Conservation (phyloP, 2,797 vertebrate species). For the Thripadectes ignobilis region DNA sequence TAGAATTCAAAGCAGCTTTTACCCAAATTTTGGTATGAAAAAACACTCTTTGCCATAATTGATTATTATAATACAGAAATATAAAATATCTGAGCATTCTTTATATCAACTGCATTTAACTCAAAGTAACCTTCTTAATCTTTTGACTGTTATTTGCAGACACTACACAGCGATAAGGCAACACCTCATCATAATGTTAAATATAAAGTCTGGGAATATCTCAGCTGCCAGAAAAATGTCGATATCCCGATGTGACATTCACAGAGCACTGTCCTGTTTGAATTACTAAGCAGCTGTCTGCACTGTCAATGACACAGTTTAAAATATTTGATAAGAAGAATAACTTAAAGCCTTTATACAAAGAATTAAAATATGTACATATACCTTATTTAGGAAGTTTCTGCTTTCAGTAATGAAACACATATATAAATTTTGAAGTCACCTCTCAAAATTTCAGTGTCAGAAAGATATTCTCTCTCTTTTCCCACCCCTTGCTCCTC, state of each 20-base stretch:
- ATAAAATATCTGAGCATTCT: slow-evolving; percentile 39
- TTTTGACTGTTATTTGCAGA: slow-evolving; percentile 22
- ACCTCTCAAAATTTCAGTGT: neutral
- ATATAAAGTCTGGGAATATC: slow-evolving; percentile 5
- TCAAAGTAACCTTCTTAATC: slow-evolving; percentile 39
- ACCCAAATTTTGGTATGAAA: neutral
- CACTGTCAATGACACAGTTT: neutral
- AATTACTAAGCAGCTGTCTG: slow-evolving; percentile 18
- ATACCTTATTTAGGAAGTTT: neutral
- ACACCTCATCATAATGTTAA: neutral
- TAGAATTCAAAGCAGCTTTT: neutral
- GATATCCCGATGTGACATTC: slow-evolving; percentile 10
- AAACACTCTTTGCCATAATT: slow-evolving; percentile 12
- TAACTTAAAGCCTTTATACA: neutral
- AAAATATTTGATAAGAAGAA: neutral
- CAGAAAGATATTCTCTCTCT: neutral
- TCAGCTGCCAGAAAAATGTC: neutral
- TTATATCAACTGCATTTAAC: slow-evolving; percentile 48
- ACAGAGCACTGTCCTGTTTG: neutral
- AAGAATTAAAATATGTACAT: neutral
- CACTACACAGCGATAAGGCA: slow-evolving; percentile 8
- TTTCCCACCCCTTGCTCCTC: rapidly evolving
- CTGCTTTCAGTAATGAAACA: neutral
- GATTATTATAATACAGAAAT: slow-evolving; percentile 43
- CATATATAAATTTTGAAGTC: neutral